These are phyloP conservation scores for Protobothrops mucrosquamatus DNA, from an alignment of 2,113 vertebrate genomes.

Conservation along the genomic window DNA sequence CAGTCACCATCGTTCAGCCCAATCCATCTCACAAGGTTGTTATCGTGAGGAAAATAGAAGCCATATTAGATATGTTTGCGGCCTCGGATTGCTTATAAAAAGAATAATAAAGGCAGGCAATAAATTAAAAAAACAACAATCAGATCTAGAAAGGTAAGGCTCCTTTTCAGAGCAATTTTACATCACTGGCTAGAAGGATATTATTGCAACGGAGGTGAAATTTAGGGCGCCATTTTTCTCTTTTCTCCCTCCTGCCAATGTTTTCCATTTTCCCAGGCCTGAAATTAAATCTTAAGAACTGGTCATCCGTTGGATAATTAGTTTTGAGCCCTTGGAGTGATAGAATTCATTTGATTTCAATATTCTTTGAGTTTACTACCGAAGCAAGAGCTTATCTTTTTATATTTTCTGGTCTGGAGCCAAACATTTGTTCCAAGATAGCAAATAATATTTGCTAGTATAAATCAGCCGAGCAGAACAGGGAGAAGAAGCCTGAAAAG, in stretches of 20 bases:
- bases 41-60: no score
- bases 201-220: neutral
- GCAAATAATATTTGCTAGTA: conserved; percentile 43
- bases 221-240: neutral
- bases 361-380: neutral
- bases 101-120: neutral
- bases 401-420: conserved; percentile 49
- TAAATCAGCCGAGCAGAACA: neutral
- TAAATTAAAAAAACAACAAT: neutral
- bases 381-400: conserved; percentile 12
- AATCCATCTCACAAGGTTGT: no score
- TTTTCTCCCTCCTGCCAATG: neutral
- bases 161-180: neutral
- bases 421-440: conserved; percentile 57
- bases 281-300: conserved; percentile 23
- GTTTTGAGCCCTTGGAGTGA: neutral
- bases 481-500: neutral
- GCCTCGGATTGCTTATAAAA: neutral
- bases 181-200: neutral
- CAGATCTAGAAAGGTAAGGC: neutral
- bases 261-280: neutral
- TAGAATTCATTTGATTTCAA: conserved; percentile 31
- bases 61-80: no score
- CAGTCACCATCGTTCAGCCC: no score
- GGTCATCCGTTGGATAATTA: conserved; percentile 21